Conservation (phyloP, 2,888 invertebrate genomes). For the Melieria picta region DNA sequence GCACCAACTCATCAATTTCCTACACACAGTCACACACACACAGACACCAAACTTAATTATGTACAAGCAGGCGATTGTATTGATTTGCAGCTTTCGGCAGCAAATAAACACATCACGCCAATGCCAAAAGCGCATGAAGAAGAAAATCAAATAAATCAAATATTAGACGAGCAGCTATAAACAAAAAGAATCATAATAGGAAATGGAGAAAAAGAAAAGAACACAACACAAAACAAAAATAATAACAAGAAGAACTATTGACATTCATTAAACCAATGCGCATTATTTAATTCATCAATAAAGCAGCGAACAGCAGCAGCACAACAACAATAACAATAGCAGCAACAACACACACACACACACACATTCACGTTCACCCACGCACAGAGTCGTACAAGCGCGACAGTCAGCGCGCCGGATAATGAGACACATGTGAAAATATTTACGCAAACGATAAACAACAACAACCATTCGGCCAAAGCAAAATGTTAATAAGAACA, state of each 20-base stretch:
- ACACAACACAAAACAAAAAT: not conserved
- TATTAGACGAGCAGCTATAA: not conserved
- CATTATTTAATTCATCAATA: constrained; percentile 12
- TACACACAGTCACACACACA: not conserved
- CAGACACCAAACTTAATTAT: not conserved
- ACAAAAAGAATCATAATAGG: not conserved
- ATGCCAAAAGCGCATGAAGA: constrained; percentile 2
- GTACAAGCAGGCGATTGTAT: too few species aligned
- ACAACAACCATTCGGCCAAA: constrained; percentile 11
- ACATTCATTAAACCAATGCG: constrained; percentile 25
- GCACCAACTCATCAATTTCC: not conserved
- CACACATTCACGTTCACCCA: not conserved
- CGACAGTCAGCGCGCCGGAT: too few species aligned
- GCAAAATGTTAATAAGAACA: constrained; percentile 7
- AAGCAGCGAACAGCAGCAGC: too few species aligned
- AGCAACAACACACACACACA: not conserved
- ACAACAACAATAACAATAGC: not conserved
- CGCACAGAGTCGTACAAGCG: not conserved
- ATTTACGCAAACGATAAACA: constrained; percentile 5
- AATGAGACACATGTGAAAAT: constrained; percentile 10
- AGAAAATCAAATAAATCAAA: not conserved
- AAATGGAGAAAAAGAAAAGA: too few species aligned
- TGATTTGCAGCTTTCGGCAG: not conserved
- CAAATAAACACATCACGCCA: constrained; percentile 11
- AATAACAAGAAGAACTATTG: constrained; percentile 7